Evolutionary conservation across 2,797 vertebrate genomes (phyloP), one percentile per base, ranked within the genome.

Genomic region (Caiman crocodilus): DNA sequence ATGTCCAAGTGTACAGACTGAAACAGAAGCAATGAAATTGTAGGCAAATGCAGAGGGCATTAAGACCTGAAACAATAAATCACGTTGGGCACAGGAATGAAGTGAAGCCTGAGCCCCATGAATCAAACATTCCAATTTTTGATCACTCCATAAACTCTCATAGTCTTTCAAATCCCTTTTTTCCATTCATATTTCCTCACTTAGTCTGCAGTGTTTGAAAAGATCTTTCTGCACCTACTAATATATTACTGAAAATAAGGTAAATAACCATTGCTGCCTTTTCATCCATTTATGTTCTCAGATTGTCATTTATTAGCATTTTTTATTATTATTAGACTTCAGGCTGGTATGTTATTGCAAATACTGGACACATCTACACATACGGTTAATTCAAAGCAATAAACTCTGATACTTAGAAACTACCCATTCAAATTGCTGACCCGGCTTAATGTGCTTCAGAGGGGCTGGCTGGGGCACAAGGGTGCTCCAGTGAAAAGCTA

Each of bases 11-110:
- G 20, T 42, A 87, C 77, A 82, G 69, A 59, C 71, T 6, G 5
- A 67, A 79, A 88, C 30, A 84, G 80, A 71, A 87, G 55, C 56
- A n/a, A 55, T 81, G 75, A 84, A 95, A 81, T 60, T 84, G 28
- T 74, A 81, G 73, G 80, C 79, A 91, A 5, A 78, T 75, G 32
- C 81, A 94, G 87, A 93, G 78, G 82, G 26, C 79, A 84, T 90
- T 76, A 78, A 92, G 75, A 88, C 80, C 79, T 35, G 35, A 84
- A 85, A 90, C 73, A 78, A 91, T 79, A 84, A 79, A 89, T 95
- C 89, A 92, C 60, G 67, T 83, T 79, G 42, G 76, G 79, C 88
- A 89, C 79, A 76, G 76, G 20, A 94, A 81, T 7, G 59, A 91
- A 87, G 85, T 30, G 13, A 91, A 76, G 57, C 26, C 7, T 18